Conservation (phyloP, 2,113 vertebrate genomes). For the Microcebus griseorufus region DNA sequence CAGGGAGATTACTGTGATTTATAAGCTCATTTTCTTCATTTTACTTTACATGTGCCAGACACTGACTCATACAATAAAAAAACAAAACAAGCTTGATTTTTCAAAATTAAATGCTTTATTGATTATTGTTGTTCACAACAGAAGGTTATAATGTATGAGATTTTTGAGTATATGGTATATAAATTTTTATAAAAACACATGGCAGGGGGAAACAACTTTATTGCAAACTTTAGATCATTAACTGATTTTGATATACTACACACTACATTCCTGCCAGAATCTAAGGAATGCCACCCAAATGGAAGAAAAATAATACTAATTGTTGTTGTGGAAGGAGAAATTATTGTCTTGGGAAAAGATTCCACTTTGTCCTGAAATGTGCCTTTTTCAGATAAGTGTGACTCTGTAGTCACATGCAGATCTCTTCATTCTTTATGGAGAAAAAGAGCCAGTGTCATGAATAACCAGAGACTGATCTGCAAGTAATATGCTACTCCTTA, state of each 20-base stretch:
- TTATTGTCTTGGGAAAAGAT: constrained; percentile 49
- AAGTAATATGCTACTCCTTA: constrained; percentile 42
- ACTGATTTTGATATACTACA: constrained; percentile 8
- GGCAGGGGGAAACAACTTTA: background rate
- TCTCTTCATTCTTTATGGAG: constrained; percentile 42
- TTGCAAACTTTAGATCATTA: constrained; percentile 27
- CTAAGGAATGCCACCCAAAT: constrained; percentile 10
- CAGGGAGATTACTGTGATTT: constrained; percentile 78
- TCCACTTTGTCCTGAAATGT: constrained; percentile 38
- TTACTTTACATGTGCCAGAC: constrained; percentile 73
- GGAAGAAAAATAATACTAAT: constrained; percentile 49
- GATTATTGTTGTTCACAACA: constrained; percentile 65
- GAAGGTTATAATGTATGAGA: constrained; percentile 47
- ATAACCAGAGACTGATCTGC: constrained; percentile 39
- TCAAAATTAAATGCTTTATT: constrained; percentile 70
- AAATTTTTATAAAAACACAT: background rate
- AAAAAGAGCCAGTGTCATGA: constrained; percentile 9
- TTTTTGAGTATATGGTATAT: constrained; percentile 12
- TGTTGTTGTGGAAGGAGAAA: constrained; percentile 31
- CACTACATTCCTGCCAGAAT: background rate
- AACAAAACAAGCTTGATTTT: constrained; percentile 72
- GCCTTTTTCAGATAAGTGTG: constrained; percentile 48
- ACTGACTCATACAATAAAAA: constrained; percentile 76
- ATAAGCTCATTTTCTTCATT: constrained; percentile 79
- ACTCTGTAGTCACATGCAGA: constrained; percentile 28